phyloP scores from a whole-genome alignment of 2,888 invertebrate species.

The Neuroscelio doddi region DNA sequence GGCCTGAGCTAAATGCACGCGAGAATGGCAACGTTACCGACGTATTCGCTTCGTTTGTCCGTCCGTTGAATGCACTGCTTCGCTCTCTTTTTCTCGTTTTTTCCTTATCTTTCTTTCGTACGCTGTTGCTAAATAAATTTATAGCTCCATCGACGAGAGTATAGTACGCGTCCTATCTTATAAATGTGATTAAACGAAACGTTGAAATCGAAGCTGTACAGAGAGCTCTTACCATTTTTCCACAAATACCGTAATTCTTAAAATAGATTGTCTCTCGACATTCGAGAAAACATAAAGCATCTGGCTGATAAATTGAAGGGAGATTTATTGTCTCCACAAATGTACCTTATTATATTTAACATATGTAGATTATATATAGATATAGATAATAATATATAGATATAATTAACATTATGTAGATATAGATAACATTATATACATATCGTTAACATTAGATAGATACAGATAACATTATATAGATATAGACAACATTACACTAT shows the following conservation, averaged over 20 bases:
- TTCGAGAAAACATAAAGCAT: conserved; percentile 11
- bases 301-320: too few relatives aligned
- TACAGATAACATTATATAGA: too few relatives aligned
- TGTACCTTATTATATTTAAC: too few relatives aligned
- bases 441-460: too few relatives aligned
- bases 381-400: too few relatives aligned
- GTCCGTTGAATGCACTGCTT: conserved; percentile 20
- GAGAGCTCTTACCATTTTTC: conserved; percentile 24
- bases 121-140: conserved; percentile 45
- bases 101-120: conserved; percentile 43
- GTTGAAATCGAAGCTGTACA: conserved; percentile 10
- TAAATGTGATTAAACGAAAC: conserved; percentile 24
- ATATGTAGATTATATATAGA: too few relatives aligned
- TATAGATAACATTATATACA: too few relatives aligned
- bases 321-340: too few relatives aligned
- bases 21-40: conserved; percentile 30
- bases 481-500: too few relatives aligned
- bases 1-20: conserved; percentile 49
- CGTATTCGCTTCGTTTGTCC: conserved; percentile 10
- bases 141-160: conserved; percentile 45
- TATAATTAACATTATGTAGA: too few relatives aligned
- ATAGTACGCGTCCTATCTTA: conserved; percentile 25
- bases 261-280: conserved; percentile 37
- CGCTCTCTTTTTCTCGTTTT: conserved; percentile 37
- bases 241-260: conserved; percentile 30